These are phyloP conservation scores for Spicauda simplicius DNA, from an alignment of 2,888 invertebrate genomes.

Conservation along the genomic window DNA sequence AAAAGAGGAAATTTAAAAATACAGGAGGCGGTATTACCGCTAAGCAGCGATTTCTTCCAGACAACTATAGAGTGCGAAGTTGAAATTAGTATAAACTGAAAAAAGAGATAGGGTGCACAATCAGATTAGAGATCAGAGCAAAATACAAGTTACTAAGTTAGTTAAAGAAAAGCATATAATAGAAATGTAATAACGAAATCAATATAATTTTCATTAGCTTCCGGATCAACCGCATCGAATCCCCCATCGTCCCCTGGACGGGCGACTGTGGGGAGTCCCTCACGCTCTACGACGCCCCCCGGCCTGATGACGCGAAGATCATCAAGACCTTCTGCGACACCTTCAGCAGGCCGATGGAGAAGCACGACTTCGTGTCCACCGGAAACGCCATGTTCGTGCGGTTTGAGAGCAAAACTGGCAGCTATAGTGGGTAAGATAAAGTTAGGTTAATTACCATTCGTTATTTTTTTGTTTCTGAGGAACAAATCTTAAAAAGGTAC, in stretches of 20 bases:
- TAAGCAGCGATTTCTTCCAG: no score
- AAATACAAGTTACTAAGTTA: no score
- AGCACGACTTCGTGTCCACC: slow-evolving; percentile 95
- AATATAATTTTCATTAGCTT: slow-evolving; percentile 82
- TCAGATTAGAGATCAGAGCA: no score
- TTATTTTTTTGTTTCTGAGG: not conserved
- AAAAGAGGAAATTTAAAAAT: no score
- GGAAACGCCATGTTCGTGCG: slow-evolving; percentile 94
- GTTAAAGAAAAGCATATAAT: no score
- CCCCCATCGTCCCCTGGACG: slow-evolving; percentile 93
- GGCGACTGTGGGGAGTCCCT: slow-evolving; percentile 96
- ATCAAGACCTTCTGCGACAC: slow-evolving; percentile 98
- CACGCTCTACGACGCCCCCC: slow-evolving; percentile 94
- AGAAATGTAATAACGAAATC: no score
- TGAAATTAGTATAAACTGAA: no score
- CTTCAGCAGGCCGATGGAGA: slow-evolving; percentile 96
- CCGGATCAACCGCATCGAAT: slow-evolving; percentile 94
- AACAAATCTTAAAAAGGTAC: no score
- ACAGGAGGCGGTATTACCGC: no score
- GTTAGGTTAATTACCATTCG: not conserved
- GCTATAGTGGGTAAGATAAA: slow-evolving; percentile 90
- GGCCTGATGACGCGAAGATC: slow-evolving; percentile 95
- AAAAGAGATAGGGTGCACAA: no score
- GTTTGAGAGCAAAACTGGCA: slow-evolving; percentile 96
- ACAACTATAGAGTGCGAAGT: no score